Conservation (phyloP, 2,888 invertebrate genomes). For the Nebria brevicollis region DNA sequence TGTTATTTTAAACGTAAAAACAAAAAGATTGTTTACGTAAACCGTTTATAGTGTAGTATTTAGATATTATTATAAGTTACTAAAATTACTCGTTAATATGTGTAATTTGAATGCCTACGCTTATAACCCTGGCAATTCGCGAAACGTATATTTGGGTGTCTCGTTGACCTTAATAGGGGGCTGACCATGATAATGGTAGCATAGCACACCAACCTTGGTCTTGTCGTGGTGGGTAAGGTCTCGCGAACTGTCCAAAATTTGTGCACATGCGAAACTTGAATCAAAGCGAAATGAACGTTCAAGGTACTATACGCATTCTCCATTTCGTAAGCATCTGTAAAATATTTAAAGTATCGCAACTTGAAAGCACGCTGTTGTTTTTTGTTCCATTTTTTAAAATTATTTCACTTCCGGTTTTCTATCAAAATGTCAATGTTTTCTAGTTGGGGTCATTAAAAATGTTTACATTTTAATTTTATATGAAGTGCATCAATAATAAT, state of each 20-base stretch:
- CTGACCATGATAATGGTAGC: background rate
- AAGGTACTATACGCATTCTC: background rate
- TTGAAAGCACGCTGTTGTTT: background rate
- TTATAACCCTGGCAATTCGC: background rate
- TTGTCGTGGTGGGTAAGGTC: background rate
- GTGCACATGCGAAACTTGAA: background rate
- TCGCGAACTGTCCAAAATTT: background rate
- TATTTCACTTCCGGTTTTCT: background rate
- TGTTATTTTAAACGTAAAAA: too few species aligned
- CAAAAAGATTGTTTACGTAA: too few species aligned
- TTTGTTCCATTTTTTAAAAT: background rate
- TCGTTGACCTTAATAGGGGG: background rate
- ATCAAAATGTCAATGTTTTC: background rate
- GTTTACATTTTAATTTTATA: background rate
- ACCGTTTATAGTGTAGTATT: too few species aligned
- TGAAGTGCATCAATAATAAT: background rate
- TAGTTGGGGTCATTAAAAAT: background rate
- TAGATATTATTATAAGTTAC: background rate
- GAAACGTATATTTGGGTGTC: background rate
- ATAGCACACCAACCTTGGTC: background rate
- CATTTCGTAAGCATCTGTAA: background rate
- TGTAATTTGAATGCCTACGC: background rate
- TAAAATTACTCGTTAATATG: too few species aligned
- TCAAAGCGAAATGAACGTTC: background rate
- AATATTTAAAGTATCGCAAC: background rate